phyloP scores from a whole-genome alignment of 2,888 invertebrate genomes.

The Chesias legatella region DNA sequence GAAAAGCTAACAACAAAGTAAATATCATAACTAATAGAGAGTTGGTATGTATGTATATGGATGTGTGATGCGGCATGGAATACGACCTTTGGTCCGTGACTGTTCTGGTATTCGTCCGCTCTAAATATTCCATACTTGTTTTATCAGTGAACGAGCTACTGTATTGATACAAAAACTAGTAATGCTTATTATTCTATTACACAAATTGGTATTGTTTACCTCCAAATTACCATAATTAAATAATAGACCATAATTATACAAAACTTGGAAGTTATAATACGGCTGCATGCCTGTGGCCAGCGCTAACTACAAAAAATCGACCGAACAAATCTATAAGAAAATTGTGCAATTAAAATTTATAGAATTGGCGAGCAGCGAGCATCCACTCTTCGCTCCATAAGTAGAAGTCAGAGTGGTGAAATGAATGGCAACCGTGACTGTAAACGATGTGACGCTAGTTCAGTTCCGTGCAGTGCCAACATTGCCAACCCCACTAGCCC shows the following conservation, averaged over 20 bases:
- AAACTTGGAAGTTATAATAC: no score
- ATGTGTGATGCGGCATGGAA: constrained; percentile 45
- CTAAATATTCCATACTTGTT: constrained; percentile 25
- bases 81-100: constrained; percentile 55
- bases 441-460: background rate
- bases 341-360: constrained; percentile 18
- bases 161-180: constrained; percentile 3
- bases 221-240: no score
- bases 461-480: background rate
- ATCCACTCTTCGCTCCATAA: constrained; percentile 17
- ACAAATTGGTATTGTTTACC: background rate
- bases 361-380: constrained; percentile 12
- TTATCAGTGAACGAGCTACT: constrained; percentile 5
- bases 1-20: no score
- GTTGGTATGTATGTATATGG: no score
- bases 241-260: no score
- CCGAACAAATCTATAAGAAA: constrained; percentile 15
- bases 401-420: constrained; percentile 10
- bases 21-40: no score
- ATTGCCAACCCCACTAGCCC: no score
- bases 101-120: constrained; percentile 26
- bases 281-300: background rate
- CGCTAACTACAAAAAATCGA: constrained; percentile 5
- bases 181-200: constrained; percentile 6
- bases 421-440: constrained; percentile 8